Evolutionary conservation across 2,113 vertebrate genomes (phyloP).

Genomic region (Ellobius talpinus): DNA sequence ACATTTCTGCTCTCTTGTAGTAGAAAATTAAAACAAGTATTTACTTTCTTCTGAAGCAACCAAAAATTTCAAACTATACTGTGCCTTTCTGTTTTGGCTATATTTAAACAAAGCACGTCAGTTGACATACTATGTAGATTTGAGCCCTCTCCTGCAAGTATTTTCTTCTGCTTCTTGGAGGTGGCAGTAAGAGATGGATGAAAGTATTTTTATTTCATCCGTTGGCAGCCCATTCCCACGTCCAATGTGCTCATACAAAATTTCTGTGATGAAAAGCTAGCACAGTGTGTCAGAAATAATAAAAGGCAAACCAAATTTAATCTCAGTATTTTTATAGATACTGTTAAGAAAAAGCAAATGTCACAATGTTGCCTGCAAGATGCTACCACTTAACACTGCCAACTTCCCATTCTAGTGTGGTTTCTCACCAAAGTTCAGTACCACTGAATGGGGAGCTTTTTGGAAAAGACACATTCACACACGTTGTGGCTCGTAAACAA

Average conservation of each 20-base stretch:
- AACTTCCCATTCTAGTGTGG: constrained; percentile 44
- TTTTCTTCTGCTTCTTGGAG: constrained; percentile 59
- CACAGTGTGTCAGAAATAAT: constrained; percentile 70
- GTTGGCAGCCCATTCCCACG: constrained; percentile 66
- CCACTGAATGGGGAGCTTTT: constrained; percentile 11
- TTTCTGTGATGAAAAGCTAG: constrained; percentile 65
- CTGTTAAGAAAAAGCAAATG: constrained; percentile 68
- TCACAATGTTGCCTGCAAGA: constrained; percentile 70
- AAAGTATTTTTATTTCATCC: constrained; percentile 69
- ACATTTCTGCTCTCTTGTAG: constrained; percentile 63
- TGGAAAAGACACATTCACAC: neutral
- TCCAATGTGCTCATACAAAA: constrained; percentile 52
- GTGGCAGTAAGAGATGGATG: constrained; percentile 44
- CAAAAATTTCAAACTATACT: constrained; percentile 27
- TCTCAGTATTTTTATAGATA: constrained; percentile 66
- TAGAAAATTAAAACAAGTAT: constrained; percentile 70
- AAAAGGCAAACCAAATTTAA: constrained; percentile 77
- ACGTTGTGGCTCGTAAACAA: neutral
- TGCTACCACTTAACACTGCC: constrained; percentile 59
- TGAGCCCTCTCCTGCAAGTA: constrained; percentile 42
- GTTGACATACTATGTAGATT: neutral
- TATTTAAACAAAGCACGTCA: constrained; percentile 29
- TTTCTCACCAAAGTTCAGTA: constrained; percentile 44
- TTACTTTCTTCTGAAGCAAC: constrained; percentile 59
- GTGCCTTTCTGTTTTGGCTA: constrained; percentile 43